Base-by-base conservation (phyloP, 2,888 invertebrate species). In the Molorchus minor region DNA sequence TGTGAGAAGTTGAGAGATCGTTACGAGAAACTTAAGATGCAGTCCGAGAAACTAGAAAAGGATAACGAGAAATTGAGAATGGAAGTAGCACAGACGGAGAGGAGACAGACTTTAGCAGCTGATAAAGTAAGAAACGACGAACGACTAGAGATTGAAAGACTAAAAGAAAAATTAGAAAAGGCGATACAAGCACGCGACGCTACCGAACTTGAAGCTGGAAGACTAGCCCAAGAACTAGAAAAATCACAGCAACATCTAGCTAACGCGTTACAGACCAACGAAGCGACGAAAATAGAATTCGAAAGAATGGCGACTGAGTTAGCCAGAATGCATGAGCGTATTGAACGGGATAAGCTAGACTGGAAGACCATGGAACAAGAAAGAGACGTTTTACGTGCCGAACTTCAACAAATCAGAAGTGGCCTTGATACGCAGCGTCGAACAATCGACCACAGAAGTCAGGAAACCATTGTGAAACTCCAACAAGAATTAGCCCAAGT, bases 1-100 rank as follows among this genome's bases (percentile, higher is more conserved):
- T 89, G 92, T 71, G 94, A 94, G 77, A 94, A 94, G 82, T 87
- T 93, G 64, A 86, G 92, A 70, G 94, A 94, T 73, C 86, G 93
- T 64, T 89, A 93, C 77, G 94, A 94, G 76, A 93, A 93, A 81
- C 82, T 93, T n/a, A 89, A 90, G 72, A 78, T 86, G 55, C 87
- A 88, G 65, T 84, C 87, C 51, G 90, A 90, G 56, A 88, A 88
- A 71, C 78, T 89, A 56, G 90, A 90, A 72, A 87, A 87, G 70
- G 92, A 93, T 76, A 91, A 92, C 67, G 92, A 92, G 74, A 87
- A 91, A 72, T 83, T 92, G 72, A 86, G 90, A 70, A 82, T 89
- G 55, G 91, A 91, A 73, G 81, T 87, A 45, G 85, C 85, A 56
- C 85, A 88, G 77, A 82, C 86, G 40, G 88, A 88, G 74, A 80